Conservation (phyloP, 2,888 invertebrate species). For the Nemurella pictetii region DNA sequence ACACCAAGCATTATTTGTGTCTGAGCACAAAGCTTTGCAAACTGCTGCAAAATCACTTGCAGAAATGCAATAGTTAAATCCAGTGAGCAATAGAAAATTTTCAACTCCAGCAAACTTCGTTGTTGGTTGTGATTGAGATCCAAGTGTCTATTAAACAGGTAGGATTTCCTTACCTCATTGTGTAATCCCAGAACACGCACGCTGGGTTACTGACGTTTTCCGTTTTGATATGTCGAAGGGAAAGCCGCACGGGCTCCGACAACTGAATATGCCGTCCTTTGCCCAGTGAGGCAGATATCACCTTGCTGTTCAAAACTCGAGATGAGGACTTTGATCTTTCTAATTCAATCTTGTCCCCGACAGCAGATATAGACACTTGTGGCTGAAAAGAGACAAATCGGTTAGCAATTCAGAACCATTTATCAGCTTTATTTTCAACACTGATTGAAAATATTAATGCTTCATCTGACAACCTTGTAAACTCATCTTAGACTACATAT, state of each 20-base stretch:
- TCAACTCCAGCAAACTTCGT: too few species aligned
- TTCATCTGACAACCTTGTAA: too few species aligned
- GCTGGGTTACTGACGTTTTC: constrained; percentile 90
- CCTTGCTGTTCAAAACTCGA: constrained; percentile 81
- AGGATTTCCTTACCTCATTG: constrained; percentile 65
- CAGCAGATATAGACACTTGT: not conserved
- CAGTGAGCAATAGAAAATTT: too few species aligned
- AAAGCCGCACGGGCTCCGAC: constrained; percentile 80
- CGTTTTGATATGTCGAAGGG: constrained; percentile 78
- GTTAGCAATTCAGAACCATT: not conserved
- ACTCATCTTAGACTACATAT: too few species aligned
- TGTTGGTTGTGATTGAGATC: too few species aligned
- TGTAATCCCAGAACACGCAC: constrained; percentile 94
- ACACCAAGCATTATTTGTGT: too few species aligned
- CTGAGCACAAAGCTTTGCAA: too few species aligned
- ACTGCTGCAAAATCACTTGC: too few species aligned
- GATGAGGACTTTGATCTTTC: constrained; percentile 57
- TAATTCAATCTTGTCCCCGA: constrained; percentile 19
- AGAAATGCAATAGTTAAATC: too few species aligned
- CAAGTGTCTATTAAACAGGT: too few species aligned
- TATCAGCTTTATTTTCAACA: too few species aligned
- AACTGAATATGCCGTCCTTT: constrained; percentile 86
- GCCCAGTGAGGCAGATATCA: constrained; percentile 87
- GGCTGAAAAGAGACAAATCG: not conserved
- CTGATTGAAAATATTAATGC: too few species aligned